phyloP scores from a whole-genome alignment of 2,888 invertebrate species.

The Malachius bipustulatus region DNA sequence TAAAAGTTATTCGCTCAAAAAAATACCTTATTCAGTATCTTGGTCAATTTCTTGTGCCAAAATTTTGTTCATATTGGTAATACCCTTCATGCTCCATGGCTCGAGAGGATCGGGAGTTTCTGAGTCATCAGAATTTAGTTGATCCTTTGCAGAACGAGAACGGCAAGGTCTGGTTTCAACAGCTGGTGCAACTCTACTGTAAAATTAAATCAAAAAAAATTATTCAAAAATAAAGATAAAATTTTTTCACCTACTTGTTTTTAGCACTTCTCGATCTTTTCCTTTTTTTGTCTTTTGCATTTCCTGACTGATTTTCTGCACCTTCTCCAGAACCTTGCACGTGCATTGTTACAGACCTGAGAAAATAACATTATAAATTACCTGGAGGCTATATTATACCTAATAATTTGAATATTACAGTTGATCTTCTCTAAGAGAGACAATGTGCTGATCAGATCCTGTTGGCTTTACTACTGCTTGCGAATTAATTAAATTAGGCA shows the following conservation, averaged over 20 bases:
- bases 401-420: constrained; percentile 20
- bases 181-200: constrained; percentile 40
- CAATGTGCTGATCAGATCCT: too few relatives aligned
- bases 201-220: not conserved
- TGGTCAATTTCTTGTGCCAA: constrained; percentile 50
- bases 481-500: constrained; percentile 3
- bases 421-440: constrained; percentile 27
- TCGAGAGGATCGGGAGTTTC: constrained; percentile 52
- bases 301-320: constrained; percentile 25
- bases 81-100: constrained; percentile 60
- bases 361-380: constrained; percentile 5
- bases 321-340: constrained; percentile 30
- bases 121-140: constrained; percentile 25
- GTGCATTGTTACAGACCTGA: constrained; percentile 20
- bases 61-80: constrained; percentile 59
- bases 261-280: constrained; percentile 33
- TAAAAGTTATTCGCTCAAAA: too few relatives aligned
- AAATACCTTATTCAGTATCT: constrained; percentile 39
- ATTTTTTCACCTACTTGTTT: constrained; percentile 29
- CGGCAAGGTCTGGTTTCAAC: constrained; percentile 29
- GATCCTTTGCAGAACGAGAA: constrained; percentile 35
- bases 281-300: constrained; percentile 25
- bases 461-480: constrained; percentile 8
- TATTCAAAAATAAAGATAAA: constrained; percentile 6
- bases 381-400: not conserved